Evolutionary conservation across 2,113 vertebrate genomes (phyloP).

Genomic region (Meles meles): DNA sequence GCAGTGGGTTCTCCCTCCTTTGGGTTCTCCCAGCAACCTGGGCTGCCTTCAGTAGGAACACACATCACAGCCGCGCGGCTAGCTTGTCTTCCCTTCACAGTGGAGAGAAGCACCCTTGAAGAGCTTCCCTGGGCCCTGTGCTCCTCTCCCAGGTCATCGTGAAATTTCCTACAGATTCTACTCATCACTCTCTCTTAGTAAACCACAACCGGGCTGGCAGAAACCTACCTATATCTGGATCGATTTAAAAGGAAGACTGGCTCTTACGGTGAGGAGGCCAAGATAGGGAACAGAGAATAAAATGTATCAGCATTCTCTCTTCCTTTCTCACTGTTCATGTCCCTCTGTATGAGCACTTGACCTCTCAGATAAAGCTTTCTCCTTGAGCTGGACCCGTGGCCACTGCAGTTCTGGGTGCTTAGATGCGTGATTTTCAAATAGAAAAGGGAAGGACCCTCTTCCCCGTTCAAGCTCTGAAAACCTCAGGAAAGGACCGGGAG

Average conservation of each 20-base stretch:
- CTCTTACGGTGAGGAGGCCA: not conserved
- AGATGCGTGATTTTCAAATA: rapidly evolving
- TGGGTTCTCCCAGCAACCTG: not conserved
- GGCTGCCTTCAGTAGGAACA: rapidly evolving
- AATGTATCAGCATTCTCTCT: not conserved
- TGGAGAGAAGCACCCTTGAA: rapidly evolving
- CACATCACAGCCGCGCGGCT: rapidly evolving
- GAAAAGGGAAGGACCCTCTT: not conserved
- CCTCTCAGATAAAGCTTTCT: not conserved
- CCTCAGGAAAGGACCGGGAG: rapidly evolving
- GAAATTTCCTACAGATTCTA: not conserved
- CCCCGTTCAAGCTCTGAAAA: not conserved
- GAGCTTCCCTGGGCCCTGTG: not conserved
- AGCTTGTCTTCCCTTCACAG: not conserved
- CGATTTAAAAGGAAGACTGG: not conserved
- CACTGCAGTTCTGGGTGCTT: rapidly evolving
- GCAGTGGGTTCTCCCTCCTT: rapidly evolving
- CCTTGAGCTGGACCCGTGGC: not conserved
- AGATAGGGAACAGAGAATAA: not conserved
- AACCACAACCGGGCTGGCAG: not conserved
- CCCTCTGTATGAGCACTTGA: not conserved
- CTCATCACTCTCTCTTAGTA: not conserved
- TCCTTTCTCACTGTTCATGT: not conserved
- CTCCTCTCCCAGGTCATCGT: not conserved
- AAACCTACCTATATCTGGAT: not conserved